Evolutionary conservation across 2,113 vertebrate genomes (phyloP).

Genomic region (Leuciscus idus): DNA sequence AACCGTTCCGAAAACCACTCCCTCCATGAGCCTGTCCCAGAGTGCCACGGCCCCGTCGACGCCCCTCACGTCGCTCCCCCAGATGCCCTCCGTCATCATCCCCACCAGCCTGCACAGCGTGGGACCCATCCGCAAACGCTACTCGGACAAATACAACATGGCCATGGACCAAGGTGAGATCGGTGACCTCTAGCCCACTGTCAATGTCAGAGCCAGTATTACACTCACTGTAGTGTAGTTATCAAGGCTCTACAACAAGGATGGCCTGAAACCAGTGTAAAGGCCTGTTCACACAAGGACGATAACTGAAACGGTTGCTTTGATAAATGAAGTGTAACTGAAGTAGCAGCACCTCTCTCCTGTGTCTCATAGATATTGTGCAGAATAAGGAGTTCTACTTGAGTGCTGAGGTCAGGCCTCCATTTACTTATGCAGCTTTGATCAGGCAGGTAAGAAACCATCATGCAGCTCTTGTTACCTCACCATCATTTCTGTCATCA

Average conservation of each 20-base stretch:
- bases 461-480: no score
- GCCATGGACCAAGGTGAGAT: conserved; percentile 93
- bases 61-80: conserved; percentile 88
- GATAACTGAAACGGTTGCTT: no score
- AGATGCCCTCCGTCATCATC: conserved; percentile 91
- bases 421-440: conserved; percentile 97
- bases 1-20: conserved; percentile 85
- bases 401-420: conserved; percentile 95
- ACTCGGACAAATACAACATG: conserved; percentile 90
- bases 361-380: conserved; percentile 86
- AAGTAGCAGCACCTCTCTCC: conserved; percentile 51
- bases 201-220: background rate
- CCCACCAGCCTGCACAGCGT: conserved; percentile 90
- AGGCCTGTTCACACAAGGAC: no score
- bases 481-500: background rate
- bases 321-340: background rate
- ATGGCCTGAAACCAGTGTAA: background rate
- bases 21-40: conserved; percentile 92
- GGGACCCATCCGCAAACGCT: conserved; percentile 90
- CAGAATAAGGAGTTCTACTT: conserved; percentile 99
- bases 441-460: conserved; percentile 92
- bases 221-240: background rate
- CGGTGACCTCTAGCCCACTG: background rate
- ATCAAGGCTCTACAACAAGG: background rate
- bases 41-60: conserved; percentile 93